These are phyloP conservation scores for Chloroclystis v-ata DNA, from an alignment of 2,888 invertebrate species.

Conservation along the genomic window DNA sequence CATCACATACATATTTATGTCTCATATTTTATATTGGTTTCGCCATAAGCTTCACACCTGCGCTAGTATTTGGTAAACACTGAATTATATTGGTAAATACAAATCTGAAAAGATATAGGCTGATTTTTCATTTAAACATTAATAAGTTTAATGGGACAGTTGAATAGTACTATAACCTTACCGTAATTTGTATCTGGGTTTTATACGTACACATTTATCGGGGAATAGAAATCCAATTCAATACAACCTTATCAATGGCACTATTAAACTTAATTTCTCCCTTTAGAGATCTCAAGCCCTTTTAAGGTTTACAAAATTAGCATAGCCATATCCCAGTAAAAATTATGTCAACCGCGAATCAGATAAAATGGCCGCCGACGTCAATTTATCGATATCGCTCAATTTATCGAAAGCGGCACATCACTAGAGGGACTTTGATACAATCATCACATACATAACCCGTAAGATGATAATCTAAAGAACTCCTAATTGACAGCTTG, in stretches of 20 bases:
- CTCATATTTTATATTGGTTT: too few relatives aligned
- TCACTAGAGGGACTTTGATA: slow-evolving; percentile 32
- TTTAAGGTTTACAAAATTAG: slow-evolving; percentile 5
- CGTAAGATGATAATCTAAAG: slow-evolving; percentile 50
- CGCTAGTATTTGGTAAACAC: too few relatives aligned
- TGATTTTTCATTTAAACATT: too few relatives aligned
- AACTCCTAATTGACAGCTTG: slow-evolving; percentile 60
- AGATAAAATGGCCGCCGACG: slow-evolving; percentile 7
- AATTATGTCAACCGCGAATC: slow-evolving; percentile 7
- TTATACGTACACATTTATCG: too few relatives aligned
- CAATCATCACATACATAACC: slow-evolving; percentile 46
- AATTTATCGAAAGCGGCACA: slow-evolving; percentile 16
- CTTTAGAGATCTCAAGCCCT: neutral
- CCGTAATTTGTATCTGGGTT: too few relatives aligned
- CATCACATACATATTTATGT: too few relatives aligned
- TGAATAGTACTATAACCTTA: neutral
- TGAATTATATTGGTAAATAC: too few relatives aligned
- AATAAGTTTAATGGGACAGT: too few relatives aligned
- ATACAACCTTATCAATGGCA: too few relatives aligned
- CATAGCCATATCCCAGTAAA: slow-evolving; percentile 3
- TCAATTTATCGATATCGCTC: slow-evolving; percentile 11
- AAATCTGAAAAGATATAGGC: too few relatives aligned
- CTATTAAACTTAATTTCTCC: neutral
- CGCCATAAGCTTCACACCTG: too few relatives aligned
- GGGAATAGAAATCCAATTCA: too few relatives aligned